Base-by-base conservation (phyloP, 1,140 invertebrate species). In the Hyposmocoma kahamanoa region DNA sequence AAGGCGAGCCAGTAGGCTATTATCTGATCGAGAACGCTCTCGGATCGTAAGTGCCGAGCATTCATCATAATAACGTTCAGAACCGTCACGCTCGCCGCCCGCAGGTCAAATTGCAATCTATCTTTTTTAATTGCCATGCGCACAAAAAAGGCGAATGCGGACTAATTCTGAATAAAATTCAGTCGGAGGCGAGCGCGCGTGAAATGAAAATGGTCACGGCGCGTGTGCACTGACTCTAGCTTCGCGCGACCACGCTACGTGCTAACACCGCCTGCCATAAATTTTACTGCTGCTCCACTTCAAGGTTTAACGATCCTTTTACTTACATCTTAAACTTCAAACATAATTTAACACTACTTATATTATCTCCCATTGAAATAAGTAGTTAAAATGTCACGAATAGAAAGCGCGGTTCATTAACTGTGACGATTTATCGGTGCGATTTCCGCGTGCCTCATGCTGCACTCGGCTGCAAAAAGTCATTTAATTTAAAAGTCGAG, bases 101-200 rank as follows among this genome's bases (percentile, higher is more conserved):
- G 70, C 70, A 62, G 81, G 81, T 84, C 81, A 83, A 71, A 66
- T 75, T 66, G 80, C 80, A 82, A 82, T 82, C 73, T 67, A 80
- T 82, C 81, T 84, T 81, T 84, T 81, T 80, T 84, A 84, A 84
- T 84, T 84, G 69, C 72, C 56, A 22, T 47, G 50, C 57, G 62
- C 58, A 63, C 67, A 72, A 67, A 68, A 71, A 74, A 72, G 59
- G 51, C 52, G 56, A 63, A 67, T 51, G 55, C 62, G 51, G 47
- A 50, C 66, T 67, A 65, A 73, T 71, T 73, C 65, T 41, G 56
- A 65, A 63, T 61, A 58, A 74, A 65, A 71, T 67, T 67, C 63
- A 67, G 59, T 63, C 54, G 57, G 53, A 71, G 59, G 69, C 72
- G 72, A 52, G 62, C 65, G 67, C 70, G 73, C 72, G 72, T 72